Conservation (phyloP, 2,888 invertebrate genomes). For the Drosophila fulvimacula region DNA sequence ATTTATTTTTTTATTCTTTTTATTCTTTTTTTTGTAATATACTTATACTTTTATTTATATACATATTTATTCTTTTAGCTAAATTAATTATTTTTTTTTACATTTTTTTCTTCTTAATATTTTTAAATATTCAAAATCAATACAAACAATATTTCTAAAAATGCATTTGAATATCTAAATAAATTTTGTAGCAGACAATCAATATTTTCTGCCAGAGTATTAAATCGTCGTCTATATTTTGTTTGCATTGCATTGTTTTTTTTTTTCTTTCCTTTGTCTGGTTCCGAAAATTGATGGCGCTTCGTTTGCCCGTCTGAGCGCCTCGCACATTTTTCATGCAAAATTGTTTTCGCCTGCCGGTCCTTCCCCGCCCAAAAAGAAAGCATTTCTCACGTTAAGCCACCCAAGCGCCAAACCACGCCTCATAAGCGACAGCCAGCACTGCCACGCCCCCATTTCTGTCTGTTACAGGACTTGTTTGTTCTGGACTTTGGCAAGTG, state of each 20-base stretch:
- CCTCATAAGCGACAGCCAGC: background rate
- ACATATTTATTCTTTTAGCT: too few relatives aligned
- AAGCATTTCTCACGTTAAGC: constrained; percentile 42
- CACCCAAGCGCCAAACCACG: background rate
- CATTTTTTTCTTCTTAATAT: background rate
- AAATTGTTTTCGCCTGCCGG: constrained; percentile 57
- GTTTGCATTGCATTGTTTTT: constrained; percentile 6
- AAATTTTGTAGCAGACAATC: background rate
- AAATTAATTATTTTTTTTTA: too few relatives aligned
- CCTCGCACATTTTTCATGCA: constrained; percentile 76
- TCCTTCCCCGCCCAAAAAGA: constrained; percentile 13
- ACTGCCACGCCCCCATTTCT: background rate
- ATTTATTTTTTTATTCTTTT: too few relatives aligned
- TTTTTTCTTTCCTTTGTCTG: constrained; percentile 34
- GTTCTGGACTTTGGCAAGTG: constrained; percentile 45
- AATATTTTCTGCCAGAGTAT: constrained; percentile 3
- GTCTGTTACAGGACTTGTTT: constrained; percentile 30
- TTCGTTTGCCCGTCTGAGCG: constrained; percentile 66
- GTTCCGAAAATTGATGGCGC: constrained; percentile 71
- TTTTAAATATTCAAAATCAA: background rate
- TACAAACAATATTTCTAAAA: background rate
- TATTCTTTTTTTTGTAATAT: too few relatives aligned
- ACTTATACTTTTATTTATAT: too few relatives aligned
- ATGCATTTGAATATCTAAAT: background rate
- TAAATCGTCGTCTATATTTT: constrained; percentile 7